Base-by-base conservation (phyloP, 2,113 vertebrate genomes). In the Plestiodon gilberti region DNA sequence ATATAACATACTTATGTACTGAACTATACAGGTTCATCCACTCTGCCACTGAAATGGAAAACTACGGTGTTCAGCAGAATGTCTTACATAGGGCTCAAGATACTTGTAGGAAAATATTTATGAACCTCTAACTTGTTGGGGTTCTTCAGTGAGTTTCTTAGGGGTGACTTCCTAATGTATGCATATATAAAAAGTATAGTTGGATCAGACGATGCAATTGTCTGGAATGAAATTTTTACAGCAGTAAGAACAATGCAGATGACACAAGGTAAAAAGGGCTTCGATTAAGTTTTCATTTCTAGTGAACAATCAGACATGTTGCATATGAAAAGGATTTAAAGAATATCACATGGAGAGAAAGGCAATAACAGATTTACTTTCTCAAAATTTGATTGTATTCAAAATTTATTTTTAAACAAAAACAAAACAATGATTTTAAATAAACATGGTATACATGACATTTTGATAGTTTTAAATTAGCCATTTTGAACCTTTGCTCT, bases 321-420 rank as follows among this genome's bases (percentile, higher is more conserved):
- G 57, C 17, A 64, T 78, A 30, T 73, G 43, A 84, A 17, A 75
- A 35, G 5, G 4, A 11, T 79, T 86, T 33, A 81, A 43, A 13
- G 40, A 57, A n/a, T n/a, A 48, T 35, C 6, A 0, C 83, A 0
- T 85, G 22, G 70, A 59, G 4, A 83, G 89, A 89, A 65, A 55
- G 55, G 30, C 85, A 13, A 83, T 74, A 88, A 89, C 82, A 90
- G 35, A 18, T 5, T 0, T 5, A 48, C 33, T 91, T 81, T 88
- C 84, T 84, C 85, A 87, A 90, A 94, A 92, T 22, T 92, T 91
- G 84, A 95, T 94, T 95, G 92, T 97, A 97, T 95, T 95, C 91
- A 96, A 97, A 97, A 94, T 96, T 97, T 97, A 96, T 96, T 97
- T 95, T 94, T 95, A 81, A 96, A 95, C 94, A 96, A 95, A 95